Percentiles rank a stretch among this genome's conserved stretches.
Conservation (phyloP, 2,113 vertebrate species). For the Trichomycterus rosablanca region DNA sequence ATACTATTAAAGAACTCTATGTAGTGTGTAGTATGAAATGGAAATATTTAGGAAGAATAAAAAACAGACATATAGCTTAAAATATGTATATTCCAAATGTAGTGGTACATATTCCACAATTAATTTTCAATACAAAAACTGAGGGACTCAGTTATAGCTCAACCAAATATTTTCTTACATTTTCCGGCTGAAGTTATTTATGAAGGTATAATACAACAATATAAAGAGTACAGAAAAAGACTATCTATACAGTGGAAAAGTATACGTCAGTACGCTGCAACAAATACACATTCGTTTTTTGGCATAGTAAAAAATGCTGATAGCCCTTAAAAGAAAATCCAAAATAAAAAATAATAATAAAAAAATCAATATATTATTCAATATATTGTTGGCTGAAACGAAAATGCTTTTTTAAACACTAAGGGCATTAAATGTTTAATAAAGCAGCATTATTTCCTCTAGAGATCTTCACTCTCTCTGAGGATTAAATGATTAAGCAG, state of each 20-base stretch:
- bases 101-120: conserved; percentile 31
- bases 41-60: too few relatives aligned
- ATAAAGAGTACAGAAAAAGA: too few relatives aligned
- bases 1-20: too few relatives aligned
- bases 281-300: conserved; percentile 29
- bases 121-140: conserved; percentile 4
- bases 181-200: conserved; percentile 19
- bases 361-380: neutral
- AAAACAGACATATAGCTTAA: neutral
- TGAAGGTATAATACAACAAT: conserved; percentile 34
- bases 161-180: conserved; percentile 32
- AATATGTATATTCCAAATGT: conserved; percentile 24
- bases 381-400: neutral
- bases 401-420: neutral
- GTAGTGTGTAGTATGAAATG: too few relatives aligned
- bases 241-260: conserved; percentile 28
- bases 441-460: conserved; percentile 38
- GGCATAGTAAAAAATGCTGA: neutral
- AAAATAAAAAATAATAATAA: neutral
- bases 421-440: conserved; percentile 19
- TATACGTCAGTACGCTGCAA: neutral
- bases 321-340: neutral
- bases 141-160: conserved; percentile 1
- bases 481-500: conserved; percentile 32
- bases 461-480: conserved; percentile 1